Base-by-base conservation (phyloP, 2,113 vertebrate species). In the Rhizomys pruinosus region DNA sequence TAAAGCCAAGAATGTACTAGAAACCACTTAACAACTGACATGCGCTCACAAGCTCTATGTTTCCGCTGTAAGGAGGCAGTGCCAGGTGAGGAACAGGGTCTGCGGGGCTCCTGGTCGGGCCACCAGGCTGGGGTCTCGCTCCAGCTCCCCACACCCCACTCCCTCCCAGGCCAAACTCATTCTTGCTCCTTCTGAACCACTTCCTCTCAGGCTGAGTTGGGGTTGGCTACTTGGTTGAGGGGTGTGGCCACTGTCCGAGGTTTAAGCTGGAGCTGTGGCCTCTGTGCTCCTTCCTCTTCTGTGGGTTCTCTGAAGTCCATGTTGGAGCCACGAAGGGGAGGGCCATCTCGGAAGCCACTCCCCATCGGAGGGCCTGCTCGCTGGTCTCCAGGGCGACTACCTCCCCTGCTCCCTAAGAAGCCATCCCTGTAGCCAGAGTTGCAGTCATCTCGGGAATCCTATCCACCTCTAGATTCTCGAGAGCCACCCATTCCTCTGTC, bases 361-460 rank as follows among this genome's bases (percentile, higher is more conserved):
- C 98, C 97, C 97, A 98, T 97, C 0, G 98, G 97, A 61, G 97
- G 98, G 0, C 98, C 97, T 42, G 98, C 98, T 96, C 99, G 98
- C 95, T 99, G 98, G 90, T 99, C 99, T 0, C 99, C 98, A 0
- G 98, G 98, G 94, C 99, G 99, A 95, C 98, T 97, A 34, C 99
- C 99, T 98, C 99, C 98, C 97, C 99, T 98, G 63, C 99, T 98
- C 74, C 99, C 99, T 97, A 99, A 96, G 97, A 98, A 99, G 13
- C 99, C 99, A 61, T 99, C 99, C 98, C 98, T 98, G 97, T 97
- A 99, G 95, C 99, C 99, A 99, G 97, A 88, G 89, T n/a, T n/a
- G n/a, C n/a, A n/a, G n/a, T n/a, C n/a, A n/a, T n/a, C n/a, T n/a
- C n/a, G n/a, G n/a, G n/a, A n/a, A n/a, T n/a, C n/a, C n/a, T n/a